phyloP scores from a whole-genome alignment of 2,888 invertebrate species.

The Cancer borealis region DNA sequence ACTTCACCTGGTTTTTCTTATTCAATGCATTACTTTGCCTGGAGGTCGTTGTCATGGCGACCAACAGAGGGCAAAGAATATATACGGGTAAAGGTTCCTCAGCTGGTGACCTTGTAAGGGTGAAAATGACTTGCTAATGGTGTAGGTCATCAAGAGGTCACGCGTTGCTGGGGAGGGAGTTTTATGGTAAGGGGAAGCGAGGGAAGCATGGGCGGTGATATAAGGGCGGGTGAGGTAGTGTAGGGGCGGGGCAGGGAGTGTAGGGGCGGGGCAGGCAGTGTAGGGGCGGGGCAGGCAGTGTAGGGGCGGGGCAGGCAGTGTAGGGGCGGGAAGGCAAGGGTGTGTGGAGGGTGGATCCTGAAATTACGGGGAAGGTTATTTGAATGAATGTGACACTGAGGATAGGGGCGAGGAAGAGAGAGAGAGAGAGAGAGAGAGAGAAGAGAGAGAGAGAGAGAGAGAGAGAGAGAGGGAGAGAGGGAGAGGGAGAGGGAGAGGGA shows the following conservation, averaged over 20 bases:
- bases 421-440: slow-evolving; percentile 20
- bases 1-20: too few species aligned
- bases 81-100: too few species aligned
- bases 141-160: too few species aligned
- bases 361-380: neutral
- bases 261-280: neutral
- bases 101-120: neutral
- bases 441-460: slow-evolving; percentile 20
- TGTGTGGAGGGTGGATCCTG: neutral
- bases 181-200: neutral
- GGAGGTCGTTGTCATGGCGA: too few species aligned
- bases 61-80: too few species aligned
- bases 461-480: neutral
- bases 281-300: neutral
- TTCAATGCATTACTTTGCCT: too few species aligned
- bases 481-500: neutral
- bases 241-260: too few species aligned
- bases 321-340: neutral
- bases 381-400: neutral
- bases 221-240: too few species aligned
- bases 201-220: neutral
- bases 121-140: too few species aligned
- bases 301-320: neutral
- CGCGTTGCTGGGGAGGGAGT: too few species aligned
- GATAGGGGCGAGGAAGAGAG: neutral